Evolutionary conservation across 2,888 invertebrate species (phyloP).

Genomic region (Quadroppia sp.): DNA sequence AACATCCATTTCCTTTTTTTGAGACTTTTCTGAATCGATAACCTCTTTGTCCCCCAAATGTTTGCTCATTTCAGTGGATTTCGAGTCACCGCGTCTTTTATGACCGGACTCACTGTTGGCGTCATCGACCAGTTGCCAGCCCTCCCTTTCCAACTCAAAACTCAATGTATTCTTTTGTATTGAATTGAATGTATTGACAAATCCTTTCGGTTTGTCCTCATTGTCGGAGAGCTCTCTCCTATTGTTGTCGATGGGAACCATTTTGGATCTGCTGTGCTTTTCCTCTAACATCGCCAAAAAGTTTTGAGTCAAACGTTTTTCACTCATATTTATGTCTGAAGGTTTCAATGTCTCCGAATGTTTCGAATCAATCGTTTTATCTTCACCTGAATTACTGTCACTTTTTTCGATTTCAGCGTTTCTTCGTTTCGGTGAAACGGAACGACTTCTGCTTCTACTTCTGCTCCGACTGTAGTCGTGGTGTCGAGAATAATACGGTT

Average conservation of each 20-base stretch:
- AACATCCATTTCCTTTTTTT: background rate
- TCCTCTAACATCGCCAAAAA: constrained; percentile 42
- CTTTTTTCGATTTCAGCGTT: background rate
- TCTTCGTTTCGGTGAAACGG: background rate
- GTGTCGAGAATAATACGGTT: background rate
- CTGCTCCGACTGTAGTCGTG: background rate
- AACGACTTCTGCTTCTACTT: constrained; percentile 13
- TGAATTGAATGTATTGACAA: constrained; percentile 39
- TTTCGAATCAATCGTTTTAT: constrained; percentile 4
- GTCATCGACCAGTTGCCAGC: constrained; percentile 38
- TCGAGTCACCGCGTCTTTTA: background rate
- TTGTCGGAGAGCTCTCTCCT: background rate
- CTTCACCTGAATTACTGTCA: constrained; percentile 20
- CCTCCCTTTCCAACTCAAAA: constrained; percentile 25
- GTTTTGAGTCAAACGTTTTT: constrained; percentile 39
- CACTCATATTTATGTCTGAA: constrained; percentile 38
- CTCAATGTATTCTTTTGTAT: background rate
- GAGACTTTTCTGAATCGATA: background rate
- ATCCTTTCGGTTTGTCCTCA: constrained; percentile 7
- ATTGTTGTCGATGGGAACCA: background rate
- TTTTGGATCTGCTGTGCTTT: constrained; percentile 17
- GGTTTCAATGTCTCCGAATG: constrained; percentile 35
- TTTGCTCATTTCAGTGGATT: background rate
- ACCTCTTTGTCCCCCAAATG: background rate
- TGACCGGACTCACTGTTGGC: constrained; percentile 4